Evolutionary conservation across 2,888 invertebrate genomes (phyloP), one percentile per base, ranked within the genome.

Genomic region (Pheosia gnoma): DNA sequence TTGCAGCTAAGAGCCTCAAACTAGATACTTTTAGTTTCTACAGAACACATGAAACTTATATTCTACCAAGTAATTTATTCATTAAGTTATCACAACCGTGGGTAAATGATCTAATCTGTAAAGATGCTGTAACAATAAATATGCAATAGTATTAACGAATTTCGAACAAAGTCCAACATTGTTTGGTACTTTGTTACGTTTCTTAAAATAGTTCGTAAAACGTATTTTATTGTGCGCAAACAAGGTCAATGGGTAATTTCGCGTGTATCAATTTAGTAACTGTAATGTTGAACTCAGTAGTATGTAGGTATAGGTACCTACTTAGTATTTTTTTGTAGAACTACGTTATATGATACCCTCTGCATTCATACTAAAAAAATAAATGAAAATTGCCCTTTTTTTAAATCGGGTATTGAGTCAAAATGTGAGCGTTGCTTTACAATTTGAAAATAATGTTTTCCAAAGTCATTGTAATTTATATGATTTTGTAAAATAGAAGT

Each of bases 71-170:
- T 25, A 0, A 25, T 25, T 25, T 36, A 37, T 62, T 65, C 55
- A 45, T 39, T 62, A 59, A 61, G 63, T 59, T 60, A 43, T 60
- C 62, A 58, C 11, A 41, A 68, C 59, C 75, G 80, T 80, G 80
- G 80, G 68, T 80, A 79, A 79, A 68, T 65, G 70, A 79, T 77
- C 39, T 38, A 68, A 76, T 78, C 73, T 47, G 47, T 45, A 4
- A 9, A 45, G 47, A 47, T 47, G n/a, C 47, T 47, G 64, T 66
- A 82, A 83, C 83, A 84, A 84, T 83, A 61, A 84, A 84, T 83
- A 61, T 76, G 67, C 60, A 72, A 66, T 75, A 67, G 61, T 74
- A 73, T 64, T 65, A 70, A 72, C 43, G 74, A 72, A 64, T 69
- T 77, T 71, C 58, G 75, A 70, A 70, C 74, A 77, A 75, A 80